Conservation (phyloP, 2,797 vertebrate species). For the Pangasius larnaudii region DNA sequence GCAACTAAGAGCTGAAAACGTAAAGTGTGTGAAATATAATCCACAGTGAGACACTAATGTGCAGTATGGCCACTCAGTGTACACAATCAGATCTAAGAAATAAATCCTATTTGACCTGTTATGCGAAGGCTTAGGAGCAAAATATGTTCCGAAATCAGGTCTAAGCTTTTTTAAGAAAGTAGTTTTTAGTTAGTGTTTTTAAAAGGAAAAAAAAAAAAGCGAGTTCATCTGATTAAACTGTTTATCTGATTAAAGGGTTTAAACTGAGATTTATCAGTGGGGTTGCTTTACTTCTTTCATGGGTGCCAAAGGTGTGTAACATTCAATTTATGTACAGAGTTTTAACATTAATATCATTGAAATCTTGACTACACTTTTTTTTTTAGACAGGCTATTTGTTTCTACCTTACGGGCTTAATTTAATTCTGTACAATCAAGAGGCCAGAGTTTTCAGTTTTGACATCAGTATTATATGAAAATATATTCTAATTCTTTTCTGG, state of each 20-base stretch:
- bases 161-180: background rate
- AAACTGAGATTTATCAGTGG: background rate
- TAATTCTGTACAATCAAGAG: background rate
- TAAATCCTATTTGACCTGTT: background rate
- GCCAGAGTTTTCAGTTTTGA: background rate
- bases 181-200: background rate
- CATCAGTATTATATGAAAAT: slow-evolving; percentile 1
- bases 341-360: background rate
- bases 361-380: background rate
- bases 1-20: background rate
- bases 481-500: background rate
- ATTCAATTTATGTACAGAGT: background rate
- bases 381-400: background rate
- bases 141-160: background rate
- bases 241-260: background rate
- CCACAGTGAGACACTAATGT: background rate
- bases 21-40: background rate
- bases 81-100: background rate
- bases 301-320: too few relatives aligned
- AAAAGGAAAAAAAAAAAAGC: background rate
- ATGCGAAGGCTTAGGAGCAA: background rate
- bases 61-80: background rate
- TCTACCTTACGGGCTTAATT: background rate
- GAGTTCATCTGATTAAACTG: background rate
- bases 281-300: background rate